phyloP scores from a whole-genome alignment of 2,888 invertebrate genomes.

The Mamestra brassicae region DNA sequence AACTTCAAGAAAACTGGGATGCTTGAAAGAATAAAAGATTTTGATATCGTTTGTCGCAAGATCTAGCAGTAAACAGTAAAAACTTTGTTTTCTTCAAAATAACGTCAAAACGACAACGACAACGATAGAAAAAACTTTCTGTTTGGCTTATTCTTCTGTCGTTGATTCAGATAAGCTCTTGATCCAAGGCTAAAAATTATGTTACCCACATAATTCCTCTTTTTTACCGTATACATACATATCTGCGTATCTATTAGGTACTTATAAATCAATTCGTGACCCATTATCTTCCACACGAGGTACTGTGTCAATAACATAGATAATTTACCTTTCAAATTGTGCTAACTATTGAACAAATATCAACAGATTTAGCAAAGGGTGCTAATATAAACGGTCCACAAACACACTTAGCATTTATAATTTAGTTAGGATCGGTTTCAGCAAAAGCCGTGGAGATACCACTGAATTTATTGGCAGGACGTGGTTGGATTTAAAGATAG shows the following conservation, averaged over 20 bases:
- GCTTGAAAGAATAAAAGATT: not conserved
- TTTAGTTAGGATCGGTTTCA: constrained; percentile 42
- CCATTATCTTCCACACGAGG: not conserved
- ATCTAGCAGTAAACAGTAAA: not conserved
- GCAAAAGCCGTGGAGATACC: constrained; percentile 25
- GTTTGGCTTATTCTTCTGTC: not conserved
- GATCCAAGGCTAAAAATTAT: too few species aligned
- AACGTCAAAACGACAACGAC: too few species aligned
- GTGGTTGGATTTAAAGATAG: constrained; percentile 51
- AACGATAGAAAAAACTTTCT: not conserved
- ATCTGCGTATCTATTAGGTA: too few species aligned
- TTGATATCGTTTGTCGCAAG: not conserved
- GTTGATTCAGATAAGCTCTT: not conserved
- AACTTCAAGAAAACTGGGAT: not conserved
- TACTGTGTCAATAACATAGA: constrained; percentile 19
- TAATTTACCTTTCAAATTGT: constrained; percentile 34
- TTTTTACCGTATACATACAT: too few species aligned
- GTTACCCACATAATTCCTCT: too few species aligned
- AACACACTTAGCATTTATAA: constrained; percentile 57
- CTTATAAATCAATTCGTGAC: not conserved
- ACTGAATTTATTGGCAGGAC: constrained; percentile 48
- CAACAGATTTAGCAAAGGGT: constrained; percentile 38
- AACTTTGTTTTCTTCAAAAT: constrained; percentile 7
- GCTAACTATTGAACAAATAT: constrained; percentile 36
- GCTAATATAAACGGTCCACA: constrained; percentile 38